Base-by-base conservation (phyloP, 2,113 vertebrate genomes). In the Mastomys natalensis region DNA sequence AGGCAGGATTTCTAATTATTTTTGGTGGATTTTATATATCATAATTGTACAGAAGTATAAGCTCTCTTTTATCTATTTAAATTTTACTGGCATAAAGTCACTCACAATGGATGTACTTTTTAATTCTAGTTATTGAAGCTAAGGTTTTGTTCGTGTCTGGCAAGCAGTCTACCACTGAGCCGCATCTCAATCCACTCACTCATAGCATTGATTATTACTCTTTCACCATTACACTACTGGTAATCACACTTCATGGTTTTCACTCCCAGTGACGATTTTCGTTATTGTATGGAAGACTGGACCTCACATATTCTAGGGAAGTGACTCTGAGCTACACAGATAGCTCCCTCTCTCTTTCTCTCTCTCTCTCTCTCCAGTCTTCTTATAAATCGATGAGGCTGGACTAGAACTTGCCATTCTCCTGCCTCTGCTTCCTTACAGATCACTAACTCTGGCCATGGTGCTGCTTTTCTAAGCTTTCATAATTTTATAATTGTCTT, bases 21-120 rank as follows among this genome's bases (percentile, higher is more conserved):
- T 95, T 85, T 29, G 37, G 62, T 78, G 31, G 58, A 16, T 84
- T 93, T 88, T 89, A 12, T n/a, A 87, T 8, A 15, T 43, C 58
- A 40, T 70, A 34, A 48, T n/a, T 51, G 16, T 48, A 86, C 17
- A 11, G 16, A 15, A 48, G 62, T 68, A 26, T 87, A 87, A 37
- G 45, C 81, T 58, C 74, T 45, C 72, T 87, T 94, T 93, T 78
- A 53, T 53, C 8, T 78, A 64, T 89, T 81, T 81, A 89, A 87
- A 81, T 60, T 82, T 58, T 78, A 60, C 43, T 89, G 77, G 53
- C 17, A 74, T 84, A 73, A 85, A 53, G 21, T 58, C 40, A 37
- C 43, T 88, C 17, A 60, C 45, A 76, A 1, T 84, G 12, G 43
- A 43, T 16, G 6, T 29, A 2, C 21, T 19, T 62, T 31, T 43